These are phyloP conservation scores for Lasioglossum morio DNA, from an alignment of 2,888 invertebrate species.

Conservation along the genomic window DNA sequence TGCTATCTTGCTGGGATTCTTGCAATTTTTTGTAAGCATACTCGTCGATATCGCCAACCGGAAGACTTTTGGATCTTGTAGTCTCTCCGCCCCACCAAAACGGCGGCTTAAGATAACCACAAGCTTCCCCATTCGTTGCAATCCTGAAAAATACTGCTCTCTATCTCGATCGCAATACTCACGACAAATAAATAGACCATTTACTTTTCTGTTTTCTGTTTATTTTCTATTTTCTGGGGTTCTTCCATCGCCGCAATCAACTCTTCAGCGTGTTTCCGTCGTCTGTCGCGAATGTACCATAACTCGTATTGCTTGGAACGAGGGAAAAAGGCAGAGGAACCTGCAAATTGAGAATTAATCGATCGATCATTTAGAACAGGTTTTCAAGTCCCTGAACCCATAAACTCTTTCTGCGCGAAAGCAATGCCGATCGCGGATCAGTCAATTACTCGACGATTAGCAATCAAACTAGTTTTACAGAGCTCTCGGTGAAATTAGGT, in stretches of 20 bases:
- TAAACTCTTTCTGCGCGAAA: not conserved
- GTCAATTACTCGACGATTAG: not conserved
- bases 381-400: not conserved
- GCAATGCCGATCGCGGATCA: not conserved
- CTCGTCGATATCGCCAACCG: slow-evolving; percentile 36
- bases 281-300: slow-evolving; percentile 24
- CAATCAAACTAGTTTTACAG: slow-evolving; percentile 3
- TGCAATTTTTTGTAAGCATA: slow-evolving; percentile 18
- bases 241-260: not conserved
- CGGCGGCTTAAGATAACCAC: not conserved
- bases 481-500: slow-evolving; percentile 32
- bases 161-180: not conserved
- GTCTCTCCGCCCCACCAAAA: slow-evolving; percentile 29
- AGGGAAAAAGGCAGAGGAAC: slow-evolving; percentile 38
- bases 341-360: slow-evolving; percentile 12
- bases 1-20: not conserved
- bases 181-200: not conserved
- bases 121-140: not conserved
- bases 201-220: not conserved
- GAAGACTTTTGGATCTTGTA: not conserved
- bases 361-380: not conserved
- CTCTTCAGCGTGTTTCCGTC: not conserved
- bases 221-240: not conserved
- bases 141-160: not conserved
- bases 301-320: slow-evolving; percentile 54